Conservation (phyloP, 1,140 invertebrate genomes). For the Druon quercuslanigerum region DNA sequence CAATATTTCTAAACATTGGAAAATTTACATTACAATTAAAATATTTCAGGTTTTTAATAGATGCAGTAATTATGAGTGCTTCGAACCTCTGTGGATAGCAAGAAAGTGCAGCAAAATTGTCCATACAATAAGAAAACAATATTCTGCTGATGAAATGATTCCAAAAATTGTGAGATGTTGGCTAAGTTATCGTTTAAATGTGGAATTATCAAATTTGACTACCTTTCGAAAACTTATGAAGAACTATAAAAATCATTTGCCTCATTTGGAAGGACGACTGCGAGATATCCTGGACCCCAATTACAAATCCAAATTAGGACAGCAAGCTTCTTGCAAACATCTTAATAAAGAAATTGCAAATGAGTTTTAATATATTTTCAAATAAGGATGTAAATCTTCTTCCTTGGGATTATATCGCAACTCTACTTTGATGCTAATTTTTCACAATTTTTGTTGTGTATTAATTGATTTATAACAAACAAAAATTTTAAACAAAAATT, state of each 20-base stretch:
- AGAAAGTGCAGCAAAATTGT: slow-evolving; percentile 48
- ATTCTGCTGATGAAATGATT: slow-evolving; percentile 32
- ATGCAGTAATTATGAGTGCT: slow-evolving; percentile 64
- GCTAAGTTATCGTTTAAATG: slow-evolving; percentile 46
- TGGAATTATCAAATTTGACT: slow-evolving; percentile 41
- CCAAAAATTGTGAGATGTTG: slow-evolving; percentile 41
- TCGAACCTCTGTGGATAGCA: slow-evolving; percentile 60
- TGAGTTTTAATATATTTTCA: slow-evolving; percentile 26
- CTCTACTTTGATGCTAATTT: no score
- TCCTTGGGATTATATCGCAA: no score
- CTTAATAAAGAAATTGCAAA: slow-evolving; percentile 32
- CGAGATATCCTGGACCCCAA: slow-evolving; percentile 57
- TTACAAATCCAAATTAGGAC: slow-evolving; percentile 60
- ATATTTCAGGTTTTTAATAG: slow-evolving; percentile 68
- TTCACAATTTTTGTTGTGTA: no score
- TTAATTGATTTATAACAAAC: no score
- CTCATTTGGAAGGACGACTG: slow-evolving; percentile 48
- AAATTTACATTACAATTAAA: slow-evolving; percentile 21
- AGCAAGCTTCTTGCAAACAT: slow-evolving; percentile 52
- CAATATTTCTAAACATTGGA: neutral
- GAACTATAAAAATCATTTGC: slow-evolving; percentile 48
- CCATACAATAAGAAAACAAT: slow-evolving; percentile 39
- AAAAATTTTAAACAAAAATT: no score
- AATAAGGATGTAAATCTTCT: slow-evolving; percentile 15
- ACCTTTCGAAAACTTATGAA: slow-evolving; percentile 47